Percentiles rank a stretch among this genome's conserved stretches.
Conservation (phyloP, 2,888 invertebrate genomes). For the Dryomyza anilis region DNA sequence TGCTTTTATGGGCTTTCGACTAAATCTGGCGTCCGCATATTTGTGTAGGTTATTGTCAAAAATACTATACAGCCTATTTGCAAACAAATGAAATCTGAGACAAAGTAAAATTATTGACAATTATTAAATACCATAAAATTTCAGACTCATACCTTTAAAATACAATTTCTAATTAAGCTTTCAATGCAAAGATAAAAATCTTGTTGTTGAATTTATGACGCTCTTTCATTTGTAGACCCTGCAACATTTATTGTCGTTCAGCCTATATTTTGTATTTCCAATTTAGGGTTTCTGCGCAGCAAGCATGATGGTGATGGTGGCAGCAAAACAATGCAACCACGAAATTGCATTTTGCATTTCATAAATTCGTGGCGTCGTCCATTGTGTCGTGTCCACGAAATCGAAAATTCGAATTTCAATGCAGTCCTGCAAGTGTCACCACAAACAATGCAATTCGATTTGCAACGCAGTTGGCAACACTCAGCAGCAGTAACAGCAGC, state of each 20-base stretch:
- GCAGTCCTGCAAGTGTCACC: conserved; percentile 26
- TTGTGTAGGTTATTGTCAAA: no score
- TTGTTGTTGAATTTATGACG: neutral
- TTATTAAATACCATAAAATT: no score
- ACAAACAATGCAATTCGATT: conserved; percentile 25
- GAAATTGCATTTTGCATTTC: conserved; percentile 27
- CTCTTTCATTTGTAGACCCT: no score
- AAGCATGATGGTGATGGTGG: neutral
- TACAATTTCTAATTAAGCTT: no score
- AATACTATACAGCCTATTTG: no score
- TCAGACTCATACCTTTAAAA: no score
- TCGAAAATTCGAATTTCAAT: conserved; percentile 9
- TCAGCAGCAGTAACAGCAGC: neutral
- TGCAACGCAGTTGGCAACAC: conserved; percentile 19
- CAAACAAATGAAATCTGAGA: no score
- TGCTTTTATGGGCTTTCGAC: no score
- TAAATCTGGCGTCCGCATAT: no score
- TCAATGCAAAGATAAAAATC: conserved; percentile 7
- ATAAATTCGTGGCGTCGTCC: conserved; percentile 12
- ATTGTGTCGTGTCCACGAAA: neutral
- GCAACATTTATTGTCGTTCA: conserved; percentile 17
- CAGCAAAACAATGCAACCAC: conserved; percentile 24
- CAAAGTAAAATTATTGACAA: no score
- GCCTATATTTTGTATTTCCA: no score
- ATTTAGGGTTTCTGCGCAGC: conserved; percentile 4